phyloP scores from a whole-genome alignment of 2,797 vertebrate genomes.

The Platalea minor region DNA sequence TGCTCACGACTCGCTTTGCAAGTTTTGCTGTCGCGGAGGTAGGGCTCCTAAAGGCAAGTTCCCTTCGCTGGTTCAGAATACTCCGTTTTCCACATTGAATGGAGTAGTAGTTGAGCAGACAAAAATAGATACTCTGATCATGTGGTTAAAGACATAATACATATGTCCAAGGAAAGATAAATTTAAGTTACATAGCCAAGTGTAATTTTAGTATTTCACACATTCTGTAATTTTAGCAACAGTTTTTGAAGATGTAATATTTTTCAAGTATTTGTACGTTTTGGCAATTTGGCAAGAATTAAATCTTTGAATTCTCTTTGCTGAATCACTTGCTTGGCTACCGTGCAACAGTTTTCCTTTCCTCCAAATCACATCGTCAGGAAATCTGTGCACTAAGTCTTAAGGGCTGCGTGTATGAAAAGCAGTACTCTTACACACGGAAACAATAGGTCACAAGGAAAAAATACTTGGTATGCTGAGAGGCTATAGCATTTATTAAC shows the following conservation, averaged over 20 bases:
- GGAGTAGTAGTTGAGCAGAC: not conserved
- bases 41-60: not conserved
- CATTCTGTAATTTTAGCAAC: not conserved
- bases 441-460: not conserved
- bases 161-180: not conserved
- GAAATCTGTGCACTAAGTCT: not conserved
- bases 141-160: not conserved
- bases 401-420: not conserved
- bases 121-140: not conserved
- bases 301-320: not conserved
- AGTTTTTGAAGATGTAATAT: not conserved
- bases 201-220: slow-evolving; percentile 7
- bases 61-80: not conserved
- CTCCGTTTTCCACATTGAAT: not conserved
- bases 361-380: not conserved
- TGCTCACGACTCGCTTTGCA: not conserved
- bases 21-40: not conserved
- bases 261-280: not conserved
- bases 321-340: slow-evolving; percentile 38
- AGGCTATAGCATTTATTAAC: not conserved
- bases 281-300: slow-evolving; percentile 5
- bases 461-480: not conserved
- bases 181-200: not conserved
- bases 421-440: not conserved
- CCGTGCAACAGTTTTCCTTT: not conserved